phyloP scores from a whole-genome alignment of 2,797 vertebrate species.

The Channallabes apus region DNA sequence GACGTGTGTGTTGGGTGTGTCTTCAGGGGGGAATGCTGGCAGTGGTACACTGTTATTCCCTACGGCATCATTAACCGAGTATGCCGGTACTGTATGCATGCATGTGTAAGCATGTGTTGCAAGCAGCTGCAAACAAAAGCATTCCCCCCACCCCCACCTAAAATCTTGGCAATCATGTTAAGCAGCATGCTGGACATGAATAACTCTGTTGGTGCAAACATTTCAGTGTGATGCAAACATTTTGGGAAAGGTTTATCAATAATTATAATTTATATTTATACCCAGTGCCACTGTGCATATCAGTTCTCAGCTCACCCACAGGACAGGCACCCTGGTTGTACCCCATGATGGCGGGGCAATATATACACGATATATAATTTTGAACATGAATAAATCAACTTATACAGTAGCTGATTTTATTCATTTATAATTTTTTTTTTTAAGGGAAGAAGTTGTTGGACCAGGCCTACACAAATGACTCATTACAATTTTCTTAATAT shows the following conservation, averaged over 20 bases:
- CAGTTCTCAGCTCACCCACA: too few species aligned
- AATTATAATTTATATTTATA: neutral
- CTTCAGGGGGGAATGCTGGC: constrained; percentile 16
- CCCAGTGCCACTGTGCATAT: neutral
- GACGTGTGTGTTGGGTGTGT: constrained; percentile 15
- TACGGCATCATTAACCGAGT: constrained; percentile 51
- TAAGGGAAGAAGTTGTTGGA: neutral
- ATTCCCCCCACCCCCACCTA: constrained; percentile 21
- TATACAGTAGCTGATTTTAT: neutral
- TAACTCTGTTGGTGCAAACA: constrained; percentile 56
- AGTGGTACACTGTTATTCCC: constrained; percentile 41
- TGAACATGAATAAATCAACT: too few species aligned
- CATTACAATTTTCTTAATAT: neutral
- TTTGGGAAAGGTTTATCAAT: neutral
- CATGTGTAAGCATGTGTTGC: neutral
- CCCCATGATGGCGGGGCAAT: neutral
- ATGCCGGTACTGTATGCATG: neutral
- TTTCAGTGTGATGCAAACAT: constrained; percentile 54
- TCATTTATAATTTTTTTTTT: too few species aligned
- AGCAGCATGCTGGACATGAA: constrained; percentile 53
- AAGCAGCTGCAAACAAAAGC: constrained; percentile 50
- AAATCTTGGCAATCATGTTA: constrained; percentile 49
- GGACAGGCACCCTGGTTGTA: neutral
- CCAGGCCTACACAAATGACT: neutral
- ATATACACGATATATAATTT: neutral